These are phyloP conservation scores for Euleptes europaea DNA, from an alignment of 2,113 vertebrate genomes.

Conservation along the genomic window DNA sequence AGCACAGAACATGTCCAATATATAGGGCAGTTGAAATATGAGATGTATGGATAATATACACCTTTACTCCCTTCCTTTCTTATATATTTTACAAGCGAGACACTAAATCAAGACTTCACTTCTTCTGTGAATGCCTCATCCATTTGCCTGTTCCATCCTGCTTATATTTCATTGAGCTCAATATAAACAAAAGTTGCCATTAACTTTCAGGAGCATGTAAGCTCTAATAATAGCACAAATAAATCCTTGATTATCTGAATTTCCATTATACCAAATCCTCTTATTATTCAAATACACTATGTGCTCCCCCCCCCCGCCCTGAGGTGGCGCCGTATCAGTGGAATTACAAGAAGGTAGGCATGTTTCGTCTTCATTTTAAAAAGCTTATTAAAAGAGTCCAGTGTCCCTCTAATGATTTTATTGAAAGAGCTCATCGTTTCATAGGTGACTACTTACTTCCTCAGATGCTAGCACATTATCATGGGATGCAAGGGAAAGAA, in stretches of 20 bases:
- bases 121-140: background rate
- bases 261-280: background rate
- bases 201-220: background rate
- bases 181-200: background rate
- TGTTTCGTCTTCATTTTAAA: background rate
- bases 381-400: background rate
- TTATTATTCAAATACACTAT: background rate
- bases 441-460: background rate
- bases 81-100: background rate
- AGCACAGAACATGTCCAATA: background rate
- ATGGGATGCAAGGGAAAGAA: background rate
- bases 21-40: background rate
- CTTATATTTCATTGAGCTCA: background rate
- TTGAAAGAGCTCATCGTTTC: background rate
- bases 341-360: background rate
- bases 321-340: background rate
- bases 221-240: background rate
- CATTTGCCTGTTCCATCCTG: background rate
- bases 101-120: conserved; percentile 1
- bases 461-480: background rate
- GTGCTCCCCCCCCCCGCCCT: too few relatives aligned
- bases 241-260: background rate
- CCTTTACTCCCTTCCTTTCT: background rate
- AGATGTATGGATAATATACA: background rate
- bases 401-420: background rate